Base-by-base conservation (phyloP, 2,797 vertebrate genomes). In the Liasis olivaceus region DNA sequence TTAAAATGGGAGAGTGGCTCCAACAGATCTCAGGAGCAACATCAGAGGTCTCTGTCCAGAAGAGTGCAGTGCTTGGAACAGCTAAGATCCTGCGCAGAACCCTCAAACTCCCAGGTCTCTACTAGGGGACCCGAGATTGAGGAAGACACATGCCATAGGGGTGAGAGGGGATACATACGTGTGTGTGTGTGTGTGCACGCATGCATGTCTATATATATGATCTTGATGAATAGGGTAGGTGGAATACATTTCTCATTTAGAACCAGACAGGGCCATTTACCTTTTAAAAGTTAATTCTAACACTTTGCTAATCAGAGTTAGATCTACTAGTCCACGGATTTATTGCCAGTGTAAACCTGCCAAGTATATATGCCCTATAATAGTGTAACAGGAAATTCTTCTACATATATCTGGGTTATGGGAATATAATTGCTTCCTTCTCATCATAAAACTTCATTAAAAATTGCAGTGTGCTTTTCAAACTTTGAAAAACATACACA, bases 401-500 rank as follows among this genome's bases (percentile, higher is more conserved):
- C 31, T 81, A 22, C 87, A 59, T 92, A 28, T 1, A 0, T 0
- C 0, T 0, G 0, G 69, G n/a, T 94, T 93, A 22, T 4, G 90
- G 94, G 26, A 87, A 93, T 7, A 42, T 89, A 15, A 63, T 58
- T 89, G 31, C 24, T 84, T 31, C 63, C 42, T 88, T 88, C 84
- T 93, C 54, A 20, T 69, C 72, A 87, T 72, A 89, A 91, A 93
- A 93, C 64, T 1, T 2, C 31, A 13, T 91, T 28, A 88, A 93
- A 94, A 93, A 95, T 89, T 89, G 0, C 0, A 58, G 24, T 64
- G 54, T 13, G 93, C 22, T 7, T 94, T 94, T 94, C 6, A 47
- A 84, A 59, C 87, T 92, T 36, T 91, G 85, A 90, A 95, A 94
- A 36, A 63, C 66, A 89, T 77, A 89, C 3, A 11, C 97, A 95